A percentile compares a stretch with the other conserved stretches of the same genome.
phyloP scores from a whole-genome alignment of 2,888 invertebrate species.

The Ophion obscuratus region DNA sequence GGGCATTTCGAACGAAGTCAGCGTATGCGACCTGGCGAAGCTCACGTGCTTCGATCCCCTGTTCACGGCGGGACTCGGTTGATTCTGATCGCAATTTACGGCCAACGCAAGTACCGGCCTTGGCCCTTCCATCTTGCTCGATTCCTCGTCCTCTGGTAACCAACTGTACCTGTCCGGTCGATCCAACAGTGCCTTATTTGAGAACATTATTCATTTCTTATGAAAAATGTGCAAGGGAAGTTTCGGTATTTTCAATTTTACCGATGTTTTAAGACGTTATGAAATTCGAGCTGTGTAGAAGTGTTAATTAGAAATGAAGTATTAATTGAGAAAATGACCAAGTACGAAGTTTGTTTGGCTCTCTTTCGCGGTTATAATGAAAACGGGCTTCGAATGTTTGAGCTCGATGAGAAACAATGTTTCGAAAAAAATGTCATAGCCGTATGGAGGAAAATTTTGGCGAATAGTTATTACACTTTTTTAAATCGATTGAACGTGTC shows the following conservation, averaged over 20 bases:
- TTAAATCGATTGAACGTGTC: too few species aligned
- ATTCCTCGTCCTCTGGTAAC: constrained; percentile 91
- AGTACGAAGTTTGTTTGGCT: too few species aligned
- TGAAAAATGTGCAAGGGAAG: not conserved
- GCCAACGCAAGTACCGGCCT: constrained; percentile 82
- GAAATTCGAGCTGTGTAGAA: too few species aligned
- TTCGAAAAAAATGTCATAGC: too few species aligned
- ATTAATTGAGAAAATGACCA: too few species aligned
- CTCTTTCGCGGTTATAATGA: too few species aligned
- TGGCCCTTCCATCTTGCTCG: constrained; percentile 90
- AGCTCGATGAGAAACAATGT: too few species aligned
- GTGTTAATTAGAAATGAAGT: too few species aligned
- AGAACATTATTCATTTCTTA: constrained; percentile 11
- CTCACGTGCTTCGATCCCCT: constrained; percentile 93
- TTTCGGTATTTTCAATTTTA: not conserved
- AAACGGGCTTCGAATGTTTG: too few species aligned
- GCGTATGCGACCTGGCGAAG: constrained; percentile 94
- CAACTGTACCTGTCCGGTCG: constrained; percentile 86
- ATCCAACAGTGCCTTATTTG: constrained; percentile 35
- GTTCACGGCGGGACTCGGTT: constrained; percentile 78
- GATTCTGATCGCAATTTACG: constrained; percentile 67
- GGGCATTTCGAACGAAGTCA: constrained; percentile 91
- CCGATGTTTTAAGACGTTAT: too few species aligned
- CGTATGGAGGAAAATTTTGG: too few species aligned
- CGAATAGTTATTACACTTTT: too few species aligned